These are phyloP conservation scores for Eurosta solidaginis DNA, from an alignment of 1,140 invertebrate species.

Conservation along the genomic window DNA sequence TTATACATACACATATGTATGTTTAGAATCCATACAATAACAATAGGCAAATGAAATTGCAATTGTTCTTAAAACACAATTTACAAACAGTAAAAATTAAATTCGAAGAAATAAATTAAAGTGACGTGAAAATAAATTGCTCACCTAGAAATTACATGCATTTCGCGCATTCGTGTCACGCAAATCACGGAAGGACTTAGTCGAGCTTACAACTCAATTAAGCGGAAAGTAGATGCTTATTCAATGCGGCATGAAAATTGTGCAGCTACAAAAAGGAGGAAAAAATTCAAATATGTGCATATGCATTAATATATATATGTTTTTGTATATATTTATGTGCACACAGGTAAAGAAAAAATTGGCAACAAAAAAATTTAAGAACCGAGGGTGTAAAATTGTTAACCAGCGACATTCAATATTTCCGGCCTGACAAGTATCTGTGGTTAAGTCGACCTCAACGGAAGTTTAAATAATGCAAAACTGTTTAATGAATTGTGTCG, in stretches of 20 bases:
- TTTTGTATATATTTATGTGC: not conserved
- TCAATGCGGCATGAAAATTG: conserved; percentile 8
- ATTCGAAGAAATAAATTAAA: not conserved
- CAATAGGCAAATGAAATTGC: too few species aligned
- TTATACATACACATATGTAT: too few species aligned
- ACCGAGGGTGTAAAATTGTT: not conserved
- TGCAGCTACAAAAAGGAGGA: not conserved
- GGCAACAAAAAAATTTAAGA: not conserved
- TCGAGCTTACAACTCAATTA: conserved; percentile 20
- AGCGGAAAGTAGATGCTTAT: not conserved
- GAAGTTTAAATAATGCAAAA: conserved; percentile 28
- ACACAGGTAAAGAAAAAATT: not conserved
- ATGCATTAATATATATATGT: not conserved
- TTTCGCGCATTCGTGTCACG: not conserved
- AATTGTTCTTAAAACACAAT: too few species aligned
- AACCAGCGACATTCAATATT: conserved; percentile 20
- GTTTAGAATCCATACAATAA: too few species aligned
- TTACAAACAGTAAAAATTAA: too few species aligned
- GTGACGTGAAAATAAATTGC: conserved; percentile 5
- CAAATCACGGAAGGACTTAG: conserved; percentile 21
- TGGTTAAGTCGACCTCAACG: conserved; percentile 20
- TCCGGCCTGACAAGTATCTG: conserved; percentile 25
- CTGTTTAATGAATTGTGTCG: conserved; percentile 24
- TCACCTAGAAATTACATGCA: not conserved
- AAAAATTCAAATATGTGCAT: too few species aligned